Percentiles rank a stretch among this genome's conserved stretches.
Conservation (phyloP, 1,140 invertebrate genomes). For the Drosophila rufa region DNA sequence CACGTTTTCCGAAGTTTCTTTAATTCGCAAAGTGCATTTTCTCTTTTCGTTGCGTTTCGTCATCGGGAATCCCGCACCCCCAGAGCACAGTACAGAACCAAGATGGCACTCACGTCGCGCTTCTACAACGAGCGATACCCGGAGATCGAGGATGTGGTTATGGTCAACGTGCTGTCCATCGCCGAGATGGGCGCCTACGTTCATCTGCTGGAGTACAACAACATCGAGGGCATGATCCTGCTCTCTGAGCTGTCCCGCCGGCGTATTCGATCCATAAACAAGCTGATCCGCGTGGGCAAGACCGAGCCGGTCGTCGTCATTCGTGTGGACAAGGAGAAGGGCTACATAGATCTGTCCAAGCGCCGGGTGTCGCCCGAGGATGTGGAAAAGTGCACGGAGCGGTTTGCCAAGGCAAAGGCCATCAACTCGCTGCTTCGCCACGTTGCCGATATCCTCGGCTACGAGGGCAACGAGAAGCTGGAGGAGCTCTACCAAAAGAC, state of each 20-base stretch:
- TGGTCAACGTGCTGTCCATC: conserved; percentile 99
- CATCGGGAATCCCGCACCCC: conserved; percentile 1
- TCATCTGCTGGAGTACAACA: conserved; percentile 98
- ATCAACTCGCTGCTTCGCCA: conserved; percentile 99
- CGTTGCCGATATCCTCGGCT: conserved; percentile 97
- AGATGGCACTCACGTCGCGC: conserved; percentile 97
- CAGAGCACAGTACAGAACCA: conserved; percentile 19
- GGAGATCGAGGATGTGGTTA: conserved; percentile 99
- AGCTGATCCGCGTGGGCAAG: conserved; percentile 99
- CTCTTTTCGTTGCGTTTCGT: conserved; percentile 20
- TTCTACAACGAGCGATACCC: conserved; percentile 99
- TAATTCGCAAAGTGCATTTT: conserved; percentile 53
- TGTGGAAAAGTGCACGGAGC: conserved; percentile 98
- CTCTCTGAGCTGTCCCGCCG: conserved; percentile 98
- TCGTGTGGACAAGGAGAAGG: conserved; percentile 99
- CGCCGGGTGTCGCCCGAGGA: conserved; percentile 99
- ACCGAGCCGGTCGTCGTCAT: conserved; percentile 99
- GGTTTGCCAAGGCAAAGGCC: conserved; percentile 99
- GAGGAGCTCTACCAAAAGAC: conserved; percentile 98
- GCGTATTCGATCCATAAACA: conserved; percentile 99
- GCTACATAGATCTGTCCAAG: conserved; percentile 99
- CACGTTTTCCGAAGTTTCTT: conserved; percentile 62
- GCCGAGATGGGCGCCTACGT: conserved; percentile 99
- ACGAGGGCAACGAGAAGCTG: conserved; percentile 95
- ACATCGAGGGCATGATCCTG: conserved; percentile 99